A percentile compares a stretch with the other conserved stretches of the same genome.
Evolutionary conservation across 2,888 invertebrate species (phyloP).

Genomic region (Polyploca ridens): DNA sequence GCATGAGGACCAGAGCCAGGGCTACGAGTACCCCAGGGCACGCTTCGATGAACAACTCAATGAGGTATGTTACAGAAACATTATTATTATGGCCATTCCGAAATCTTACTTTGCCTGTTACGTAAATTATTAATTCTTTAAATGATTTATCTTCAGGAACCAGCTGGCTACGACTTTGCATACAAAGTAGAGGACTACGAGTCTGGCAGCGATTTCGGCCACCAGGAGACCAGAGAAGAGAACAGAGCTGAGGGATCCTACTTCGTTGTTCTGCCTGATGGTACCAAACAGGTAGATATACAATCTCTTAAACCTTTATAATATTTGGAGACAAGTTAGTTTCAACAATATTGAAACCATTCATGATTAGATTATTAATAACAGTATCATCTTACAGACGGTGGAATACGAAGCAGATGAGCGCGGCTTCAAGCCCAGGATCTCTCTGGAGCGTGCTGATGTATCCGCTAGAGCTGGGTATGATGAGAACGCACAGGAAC

Average conservation of each 20-base stretch:
- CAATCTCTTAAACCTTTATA: neutral
- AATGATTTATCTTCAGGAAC: constrained; percentile 61
- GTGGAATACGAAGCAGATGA: constrained; percentile 82
- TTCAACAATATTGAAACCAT: neutral
- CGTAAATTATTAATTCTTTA: neutral
- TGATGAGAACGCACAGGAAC: neutral
- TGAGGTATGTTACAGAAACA: constrained; percentile 42
- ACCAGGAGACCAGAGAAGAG: constrained; percentile 81
- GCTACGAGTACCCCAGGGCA: constrained; percentile 55
- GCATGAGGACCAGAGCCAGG: constrained; percentile 56
- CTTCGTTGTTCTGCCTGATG: constrained; percentile 82
- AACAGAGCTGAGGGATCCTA: constrained; percentile 78
- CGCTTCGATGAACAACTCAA: constrained; percentile 56
- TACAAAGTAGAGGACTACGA: constrained; percentile 45
- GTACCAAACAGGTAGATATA: constrained; percentile 45
- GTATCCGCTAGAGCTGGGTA: neutral
- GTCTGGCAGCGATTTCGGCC: constrained; percentile 81
- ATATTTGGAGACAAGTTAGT: neutral
- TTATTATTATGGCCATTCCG: too few relatives aligned
- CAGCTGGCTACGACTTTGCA: constrained; percentile 85
- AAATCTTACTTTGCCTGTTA: neutral
- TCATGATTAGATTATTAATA: neutral
- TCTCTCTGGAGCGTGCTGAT: constrained; percentile 52
- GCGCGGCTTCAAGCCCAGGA: constrained; percentile 84
- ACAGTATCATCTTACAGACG: neutral